These are phyloP conservation scores for Percopsis transmontana DNA, from an alignment of 2,113 vertebrate species.

Conservation along the genomic window DNA sequence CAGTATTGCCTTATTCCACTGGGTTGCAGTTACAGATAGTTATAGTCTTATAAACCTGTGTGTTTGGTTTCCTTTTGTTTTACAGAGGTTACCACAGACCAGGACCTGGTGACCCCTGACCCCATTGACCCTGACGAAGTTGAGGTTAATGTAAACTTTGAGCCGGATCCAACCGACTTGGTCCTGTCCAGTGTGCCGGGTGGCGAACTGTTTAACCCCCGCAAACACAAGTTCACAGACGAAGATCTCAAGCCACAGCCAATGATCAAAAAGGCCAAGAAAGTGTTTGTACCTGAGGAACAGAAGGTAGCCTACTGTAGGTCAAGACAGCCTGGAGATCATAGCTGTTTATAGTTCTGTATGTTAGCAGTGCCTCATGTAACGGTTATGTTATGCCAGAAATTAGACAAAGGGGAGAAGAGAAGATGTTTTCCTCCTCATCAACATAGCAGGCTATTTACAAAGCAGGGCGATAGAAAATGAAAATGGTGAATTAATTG, in stretches of 20 bases:
- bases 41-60: not conserved
- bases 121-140: slow-evolving; percentile 84
- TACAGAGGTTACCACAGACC: slow-evolving; percentile 78
- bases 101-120: slow-evolving; percentile 81
- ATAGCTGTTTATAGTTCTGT: too few species aligned
- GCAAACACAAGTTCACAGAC: slow-evolving; percentile 93
- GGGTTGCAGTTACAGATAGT: too few species aligned
- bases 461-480: too few species aligned
- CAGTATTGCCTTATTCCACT: too few species aligned
- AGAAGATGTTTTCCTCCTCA: too few species aligned
- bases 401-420: too few species aligned
- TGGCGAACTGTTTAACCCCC: slow-evolving; percentile 93
- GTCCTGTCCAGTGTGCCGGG: slow-evolving; percentile 95
- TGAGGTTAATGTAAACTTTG: slow-evolving; percentile 91
- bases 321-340: too few species aligned
- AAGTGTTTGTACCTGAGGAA: slow-evolving; percentile 91
- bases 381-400: too few species aligned
- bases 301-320: slow-evolving; percentile 89
- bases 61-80: not conserved
- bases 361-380: too few species aligned
- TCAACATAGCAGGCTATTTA: too few species aligned
- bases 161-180: slow-evolving; percentile 92
- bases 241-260: slow-evolving; percentile 97
- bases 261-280: slow-evolving; percentile 99
- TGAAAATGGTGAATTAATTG: too few species aligned